Evolutionary conservation across 2,113 vertebrate species (phyloP).

Genomic region (Hippocampus zosterae): DNA sequence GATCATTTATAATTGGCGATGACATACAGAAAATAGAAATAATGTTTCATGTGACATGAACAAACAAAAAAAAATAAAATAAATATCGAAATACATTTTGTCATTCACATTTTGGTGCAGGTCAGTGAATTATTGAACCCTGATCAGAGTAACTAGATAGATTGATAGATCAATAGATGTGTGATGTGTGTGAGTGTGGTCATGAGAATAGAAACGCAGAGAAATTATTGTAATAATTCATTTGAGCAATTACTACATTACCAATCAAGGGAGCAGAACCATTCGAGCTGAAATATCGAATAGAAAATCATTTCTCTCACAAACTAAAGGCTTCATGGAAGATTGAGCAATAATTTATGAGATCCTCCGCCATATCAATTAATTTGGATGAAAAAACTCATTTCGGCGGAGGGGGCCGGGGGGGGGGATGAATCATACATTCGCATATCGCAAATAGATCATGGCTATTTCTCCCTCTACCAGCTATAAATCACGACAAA

Average conservation of each 20-base stretch:
- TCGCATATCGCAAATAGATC: constrained; percentile 37
- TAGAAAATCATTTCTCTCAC: constrained; percentile 24
- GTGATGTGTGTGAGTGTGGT: too few relatives aligned
- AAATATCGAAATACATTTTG: not conserved
- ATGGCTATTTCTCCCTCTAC: constrained; percentile 7
- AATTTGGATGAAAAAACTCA: constrained; percentile 42
- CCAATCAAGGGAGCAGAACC: not conserved
- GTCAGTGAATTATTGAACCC: not conserved
- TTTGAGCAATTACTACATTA: constrained; percentile 3
- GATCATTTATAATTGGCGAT: not conserved
- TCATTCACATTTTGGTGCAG: not conserved
- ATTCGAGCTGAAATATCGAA: not conserved
- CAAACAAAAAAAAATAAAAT: not conserved
- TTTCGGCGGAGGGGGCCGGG: constrained; percentile 11
- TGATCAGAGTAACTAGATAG: not conserved
- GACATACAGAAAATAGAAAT: not conserved
- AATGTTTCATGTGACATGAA: not conserved
- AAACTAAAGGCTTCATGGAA: constrained; percentile 21
- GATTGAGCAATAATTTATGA: constrained; percentile 44
- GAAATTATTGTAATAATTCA: not conserved
- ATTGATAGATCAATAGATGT: too few relatives aligned
- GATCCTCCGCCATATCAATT: constrained; percentile 46
- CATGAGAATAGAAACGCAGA: too few relatives aligned
- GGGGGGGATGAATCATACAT: constrained; percentile 40
- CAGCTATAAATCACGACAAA: constrained; percentile 13